Evolutionary conservation across 2,113 vertebrate species (phyloP).

Genomic region (Petromus typicus): DNA sequence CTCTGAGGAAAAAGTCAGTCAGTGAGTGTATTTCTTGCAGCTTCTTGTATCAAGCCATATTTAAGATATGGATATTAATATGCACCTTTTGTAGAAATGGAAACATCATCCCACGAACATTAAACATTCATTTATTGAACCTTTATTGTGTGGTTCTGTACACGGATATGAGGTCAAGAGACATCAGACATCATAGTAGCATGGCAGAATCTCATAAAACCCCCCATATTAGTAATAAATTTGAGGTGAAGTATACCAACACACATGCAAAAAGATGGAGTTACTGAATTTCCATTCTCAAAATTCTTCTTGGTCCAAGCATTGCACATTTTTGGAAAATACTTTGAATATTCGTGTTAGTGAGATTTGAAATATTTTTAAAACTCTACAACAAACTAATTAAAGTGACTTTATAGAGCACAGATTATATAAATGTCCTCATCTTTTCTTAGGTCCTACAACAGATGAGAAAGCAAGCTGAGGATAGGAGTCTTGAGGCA

Average conservation of each 20-base stretch:
- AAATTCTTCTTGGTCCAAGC: constrained; percentile 8
- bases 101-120: not conserved
- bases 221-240: not conserved
- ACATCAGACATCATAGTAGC: not conserved
- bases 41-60: not conserved
- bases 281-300: not conserved
- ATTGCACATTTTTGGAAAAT: not conserved
- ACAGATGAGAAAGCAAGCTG: not conserved
- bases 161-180: too few species aligned
- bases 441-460: not conserved
- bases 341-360: not conserved
- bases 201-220: not conserved
- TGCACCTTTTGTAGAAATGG: not conserved
- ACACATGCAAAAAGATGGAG: not conserved
- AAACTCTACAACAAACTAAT: not conserved
- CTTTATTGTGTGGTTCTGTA: not conserved
- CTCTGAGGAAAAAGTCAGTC: not conserved
- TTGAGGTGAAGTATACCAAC: not conserved
- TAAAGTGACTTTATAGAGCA: not conserved
- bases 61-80: not conserved
- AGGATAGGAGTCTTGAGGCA: not conserved
- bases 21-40: not conserved
- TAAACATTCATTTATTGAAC: not conserved
- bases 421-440: not conserved
- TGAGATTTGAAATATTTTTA: not conserved